Percentiles rank a stretch among this genome's conserved stretches.
Conservation (phyloP, 2,113 vertebrate genomes). For the Hippocampus abdominalis region DNA sequence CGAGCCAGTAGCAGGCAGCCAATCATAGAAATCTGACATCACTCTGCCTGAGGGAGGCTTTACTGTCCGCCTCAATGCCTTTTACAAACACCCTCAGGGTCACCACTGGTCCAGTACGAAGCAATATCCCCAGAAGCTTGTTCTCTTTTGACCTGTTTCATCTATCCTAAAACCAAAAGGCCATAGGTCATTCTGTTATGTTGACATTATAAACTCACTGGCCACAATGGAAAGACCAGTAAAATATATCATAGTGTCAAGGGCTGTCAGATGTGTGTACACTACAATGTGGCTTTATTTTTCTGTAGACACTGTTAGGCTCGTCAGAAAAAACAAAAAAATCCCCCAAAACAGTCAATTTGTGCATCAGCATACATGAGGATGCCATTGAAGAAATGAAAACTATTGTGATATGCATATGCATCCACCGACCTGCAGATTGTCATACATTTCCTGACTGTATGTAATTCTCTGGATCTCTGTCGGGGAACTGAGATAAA, state of each 20-base stretch:
- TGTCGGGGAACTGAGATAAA: slow-evolving; percentile 95
- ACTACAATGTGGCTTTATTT: too few relatives aligned
- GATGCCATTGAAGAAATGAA: neutral
- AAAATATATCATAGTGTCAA: neutral
- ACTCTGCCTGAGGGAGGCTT: neutral
- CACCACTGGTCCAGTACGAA: neutral
- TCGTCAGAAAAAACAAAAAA: neutral
- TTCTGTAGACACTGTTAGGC: neutral
- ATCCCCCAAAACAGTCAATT: too few relatives aligned
- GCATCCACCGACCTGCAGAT: slow-evolving; percentile 81
- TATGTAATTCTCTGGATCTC: slow-evolving; percentile 97
- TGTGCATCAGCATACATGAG: neutral
- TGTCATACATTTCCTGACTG: slow-evolving; percentile 98
- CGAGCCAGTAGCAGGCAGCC: neutral
- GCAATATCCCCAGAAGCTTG: neutral
- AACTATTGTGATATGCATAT: neutral
- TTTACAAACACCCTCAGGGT: slow-evolving; percentile 2
- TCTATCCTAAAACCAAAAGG: neutral
- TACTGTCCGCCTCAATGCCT: slow-evolving; percentile 1
- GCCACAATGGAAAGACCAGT: neutral
- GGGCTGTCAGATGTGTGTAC: too few relatives aligned
- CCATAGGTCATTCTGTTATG: neutral
- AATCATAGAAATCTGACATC: neutral
- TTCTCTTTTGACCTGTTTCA: neutral
- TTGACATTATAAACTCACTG: neutral